phyloP scores from a whole-genome alignment of 2,888 invertebrate species.

The Cheiracanthium punctorium region DNA sequence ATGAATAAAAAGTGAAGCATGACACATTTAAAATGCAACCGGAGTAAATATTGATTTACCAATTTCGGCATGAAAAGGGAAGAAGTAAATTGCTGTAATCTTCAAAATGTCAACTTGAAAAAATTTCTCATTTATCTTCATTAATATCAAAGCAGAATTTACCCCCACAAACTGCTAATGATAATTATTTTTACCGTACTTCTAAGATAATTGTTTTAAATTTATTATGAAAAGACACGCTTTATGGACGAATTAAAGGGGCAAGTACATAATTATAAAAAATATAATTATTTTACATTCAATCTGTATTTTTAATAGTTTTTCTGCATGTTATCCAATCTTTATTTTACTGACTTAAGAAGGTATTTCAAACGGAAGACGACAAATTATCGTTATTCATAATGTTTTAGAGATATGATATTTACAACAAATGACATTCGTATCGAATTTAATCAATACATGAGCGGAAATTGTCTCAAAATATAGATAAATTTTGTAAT shows the following conservation, averaged over 20 bases:
- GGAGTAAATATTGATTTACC: background rate
- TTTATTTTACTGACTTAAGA: too few relatives aligned
- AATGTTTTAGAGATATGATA: too few relatives aligned
- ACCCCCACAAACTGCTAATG: background rate
- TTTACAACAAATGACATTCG: too few relatives aligned
- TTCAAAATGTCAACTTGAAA: background rate
- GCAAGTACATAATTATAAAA: background rate
- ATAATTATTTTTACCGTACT: background rate
- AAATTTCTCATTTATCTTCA: background rate
- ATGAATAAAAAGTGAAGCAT: background rate
- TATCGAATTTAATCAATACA: too few relatives aligned
- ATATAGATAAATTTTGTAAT: too few relatives aligned
- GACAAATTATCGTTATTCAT: too few relatives aligned
- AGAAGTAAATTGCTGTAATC: background rate
- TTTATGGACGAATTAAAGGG: background rate
- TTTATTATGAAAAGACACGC: background rate
- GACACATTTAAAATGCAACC: background rate
- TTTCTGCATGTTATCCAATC: too few relatives aligned
- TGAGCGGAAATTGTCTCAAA: too few relatives aligned
- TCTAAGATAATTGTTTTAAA: background rate
- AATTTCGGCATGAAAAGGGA: background rate
- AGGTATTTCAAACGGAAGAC: too few relatives aligned
- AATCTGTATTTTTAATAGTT: too few relatives aligned
- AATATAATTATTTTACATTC: background rate
- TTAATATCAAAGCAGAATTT: background rate